These are phyloP conservation scores for Macrophya alboannulata DNA, from an alignment of 2,888 invertebrate species.

Conservation along the genomic window DNA sequence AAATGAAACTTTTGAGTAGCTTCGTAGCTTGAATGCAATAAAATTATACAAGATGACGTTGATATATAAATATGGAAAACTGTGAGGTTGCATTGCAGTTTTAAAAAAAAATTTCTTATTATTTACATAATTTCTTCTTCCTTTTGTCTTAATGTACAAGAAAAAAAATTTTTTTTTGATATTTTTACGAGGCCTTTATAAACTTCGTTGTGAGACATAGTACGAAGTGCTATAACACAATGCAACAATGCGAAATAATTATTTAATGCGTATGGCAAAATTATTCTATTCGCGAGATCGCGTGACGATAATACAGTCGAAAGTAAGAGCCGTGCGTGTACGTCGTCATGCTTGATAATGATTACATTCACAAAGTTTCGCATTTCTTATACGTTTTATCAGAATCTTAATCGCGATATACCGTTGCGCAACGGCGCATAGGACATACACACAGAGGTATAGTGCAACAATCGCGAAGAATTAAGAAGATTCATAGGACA, in stretches of 20 bases:
- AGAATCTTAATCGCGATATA: conserved; percentile 11
- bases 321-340: conserved; percentile 24
- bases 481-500: neutral
- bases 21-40: neutral
- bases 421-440: neutral
- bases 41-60: neutral
- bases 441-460: neutral
- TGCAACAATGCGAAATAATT: neutral
- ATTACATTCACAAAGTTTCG: conserved; percentile 30
- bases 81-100: too few relatives aligned
- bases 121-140: neutral
- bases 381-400: conserved; percentile 10
- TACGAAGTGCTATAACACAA: neutral
- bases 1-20: neutral
- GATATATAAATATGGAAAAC: neutral
- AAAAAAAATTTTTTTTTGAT: neutral
- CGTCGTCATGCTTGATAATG: conserved; percentile 12
- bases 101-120: neutral
- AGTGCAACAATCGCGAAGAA: neutral
- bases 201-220: neutral
- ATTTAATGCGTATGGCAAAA: neutral
- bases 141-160: neutral
- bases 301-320: conserved; percentile 16
- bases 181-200: neutral
- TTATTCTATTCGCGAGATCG: neutral